Percentiles rank a stretch among this genome's conserved stretches.
These are phyloP conservation scores for Cryptoblepharus egeriae DNA, from an alignment of 2,797 vertebrate species.

Conservation along the genomic window DNA sequence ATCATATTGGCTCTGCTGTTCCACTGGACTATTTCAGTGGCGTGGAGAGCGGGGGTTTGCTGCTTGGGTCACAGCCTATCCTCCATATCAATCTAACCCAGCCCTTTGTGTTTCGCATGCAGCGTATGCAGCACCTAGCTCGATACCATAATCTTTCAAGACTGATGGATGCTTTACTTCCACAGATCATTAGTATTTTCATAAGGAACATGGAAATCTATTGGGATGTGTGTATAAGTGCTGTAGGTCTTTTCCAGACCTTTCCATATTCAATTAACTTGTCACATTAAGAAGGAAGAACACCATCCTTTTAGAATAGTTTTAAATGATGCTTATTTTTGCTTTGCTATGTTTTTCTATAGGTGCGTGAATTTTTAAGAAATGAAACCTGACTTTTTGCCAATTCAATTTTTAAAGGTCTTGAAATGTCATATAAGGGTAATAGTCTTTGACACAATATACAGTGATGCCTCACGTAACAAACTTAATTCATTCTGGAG, in stretches of 20 bases:
- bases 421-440: background rate
- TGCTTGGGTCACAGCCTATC: too few species aligned
- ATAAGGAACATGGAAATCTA: background rate
- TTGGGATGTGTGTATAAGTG: background rate
- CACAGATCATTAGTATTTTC: background rate
- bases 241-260: background rate
- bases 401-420: background rate
- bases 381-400: background rate
- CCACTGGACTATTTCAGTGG: too few species aligned
- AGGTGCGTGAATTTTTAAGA: background rate
- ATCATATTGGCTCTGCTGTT: too few species aligned
- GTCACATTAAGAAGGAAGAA: background rate
- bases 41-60: too few species aligned
- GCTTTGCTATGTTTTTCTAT: background rate
- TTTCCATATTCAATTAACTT: background rate
- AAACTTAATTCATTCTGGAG: too few species aligned
- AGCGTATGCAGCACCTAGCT: too few species aligned
- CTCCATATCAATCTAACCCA: too few species aligned
- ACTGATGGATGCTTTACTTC: background rate
- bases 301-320: background rate
- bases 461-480: too few species aligned
- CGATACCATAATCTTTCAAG: background rate
- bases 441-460: background rate
- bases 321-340: background rate
- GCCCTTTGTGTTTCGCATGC: too few species aligned